Percentiles rank a stretch among this genome's conserved stretches.
Evolutionary conservation across 2,113 vertebrate species (phyloP).

Genomic region (Carassius auratus): DNA sequence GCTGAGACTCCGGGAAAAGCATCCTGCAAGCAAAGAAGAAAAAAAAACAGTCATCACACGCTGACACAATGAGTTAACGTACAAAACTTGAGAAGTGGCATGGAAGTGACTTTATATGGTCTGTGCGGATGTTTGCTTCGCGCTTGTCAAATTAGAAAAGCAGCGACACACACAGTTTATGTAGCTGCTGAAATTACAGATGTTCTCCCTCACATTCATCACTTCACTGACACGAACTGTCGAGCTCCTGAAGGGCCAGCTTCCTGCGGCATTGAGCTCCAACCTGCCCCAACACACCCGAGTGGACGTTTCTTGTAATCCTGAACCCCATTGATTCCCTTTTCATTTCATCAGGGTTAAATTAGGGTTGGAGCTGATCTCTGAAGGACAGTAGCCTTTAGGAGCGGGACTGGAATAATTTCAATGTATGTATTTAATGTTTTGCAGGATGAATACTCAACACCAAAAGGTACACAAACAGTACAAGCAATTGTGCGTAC

Average conservation of each 20-base stretch:
- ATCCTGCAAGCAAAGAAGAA: conserved; percentile 72
- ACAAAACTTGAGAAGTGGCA: neutral
- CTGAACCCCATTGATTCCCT: neutral
- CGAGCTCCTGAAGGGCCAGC: neutral
- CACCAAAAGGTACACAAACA: neutral
- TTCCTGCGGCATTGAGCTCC: neutral
- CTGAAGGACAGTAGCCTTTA: neutral
- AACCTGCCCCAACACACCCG: neutral
- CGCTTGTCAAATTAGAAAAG: conserved; percentile 39
- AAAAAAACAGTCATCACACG: neutral
- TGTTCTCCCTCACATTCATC: conserved; percentile 67
- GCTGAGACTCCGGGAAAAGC: conserved; percentile 86
- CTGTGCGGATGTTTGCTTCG: conserved; percentile 59
- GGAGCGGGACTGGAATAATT: neutral
- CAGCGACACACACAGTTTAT: conserved; percentile 55
- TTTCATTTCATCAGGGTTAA: neutral
- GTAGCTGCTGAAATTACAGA: conserved; percentile 64
- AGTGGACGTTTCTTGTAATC: neutral
- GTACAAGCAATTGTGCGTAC: neutral
- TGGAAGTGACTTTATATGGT: conserved; percentile 22
- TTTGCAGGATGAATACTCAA: neutral
- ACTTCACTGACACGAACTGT: conserved; percentile 74
- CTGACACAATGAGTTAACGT: conserved; percentile 7
- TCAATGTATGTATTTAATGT: neutral
- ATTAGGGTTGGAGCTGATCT: neutral